These are phyloP conservation scores for Arenaria interpres DNA, from an alignment of 2,113 vertebrate species.

Conservation along the genomic window DNA sequence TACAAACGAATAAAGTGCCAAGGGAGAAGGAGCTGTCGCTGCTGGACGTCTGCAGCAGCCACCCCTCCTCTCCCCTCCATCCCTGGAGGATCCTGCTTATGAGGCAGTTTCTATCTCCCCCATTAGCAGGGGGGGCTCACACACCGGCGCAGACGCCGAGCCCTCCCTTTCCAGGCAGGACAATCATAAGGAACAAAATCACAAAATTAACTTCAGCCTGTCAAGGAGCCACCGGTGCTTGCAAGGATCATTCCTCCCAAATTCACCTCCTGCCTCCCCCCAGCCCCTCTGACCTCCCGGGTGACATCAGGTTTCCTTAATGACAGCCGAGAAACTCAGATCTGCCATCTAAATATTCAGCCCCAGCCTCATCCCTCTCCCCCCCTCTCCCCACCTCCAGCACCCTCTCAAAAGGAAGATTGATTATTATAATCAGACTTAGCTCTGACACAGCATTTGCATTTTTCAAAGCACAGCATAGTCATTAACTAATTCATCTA, in stretches of 20 bases:
- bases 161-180: neutral
- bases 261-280: neutral
- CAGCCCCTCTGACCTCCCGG: neutral
- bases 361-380: neutral
- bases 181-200: neutral
- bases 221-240: neutral
- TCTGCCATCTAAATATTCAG: neutral
- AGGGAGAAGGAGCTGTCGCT: slow-evolving; percentile 57
- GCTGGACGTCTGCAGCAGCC: slow-evolving; percentile 26
- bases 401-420: slow-evolving; percentile 56
- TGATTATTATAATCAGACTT: slow-evolving; percentile 64
- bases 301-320: neutral
- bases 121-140: slow-evolving; percentile 23
- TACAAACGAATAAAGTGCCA: slow-evolving; percentile 35
- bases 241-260: neutral
- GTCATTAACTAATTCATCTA: slow-evolving; percentile 64
- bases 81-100: slow-evolving; percentile 25
- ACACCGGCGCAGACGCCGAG: neutral
- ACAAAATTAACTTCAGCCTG: neutral
- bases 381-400: neutral
- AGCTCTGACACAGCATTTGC: slow-evolving; percentile 62
- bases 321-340: neutral
- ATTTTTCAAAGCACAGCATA: slow-evolving; percentile 67
- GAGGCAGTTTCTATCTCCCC: slow-evolving; percentile 36
- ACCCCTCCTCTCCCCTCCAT: neutral